Percentiles rank a stretch among this genome's conserved stretches.
Conservation (phyloP, 2,888 invertebrate genomes). For the Chirona hameri region DNA sequence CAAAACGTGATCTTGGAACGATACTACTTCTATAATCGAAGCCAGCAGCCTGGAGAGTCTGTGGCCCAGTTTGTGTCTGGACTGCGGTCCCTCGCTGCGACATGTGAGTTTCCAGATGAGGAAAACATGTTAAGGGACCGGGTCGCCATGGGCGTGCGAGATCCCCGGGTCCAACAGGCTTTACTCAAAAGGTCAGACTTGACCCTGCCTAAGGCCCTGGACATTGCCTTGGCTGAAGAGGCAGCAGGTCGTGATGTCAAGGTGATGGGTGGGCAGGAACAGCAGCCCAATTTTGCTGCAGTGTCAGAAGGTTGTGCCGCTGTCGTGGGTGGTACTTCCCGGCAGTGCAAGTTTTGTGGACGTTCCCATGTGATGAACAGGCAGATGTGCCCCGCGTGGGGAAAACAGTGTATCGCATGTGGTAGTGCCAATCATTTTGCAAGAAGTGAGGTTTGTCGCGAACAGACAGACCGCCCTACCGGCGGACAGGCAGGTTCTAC, state of each 20-base stretch:
- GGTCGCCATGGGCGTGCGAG: too few species aligned
- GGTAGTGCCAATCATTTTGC: neutral
- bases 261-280: neutral
- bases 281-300: neutral
- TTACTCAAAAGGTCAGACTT: neutral
- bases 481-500: neutral
- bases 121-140: too few species aligned
- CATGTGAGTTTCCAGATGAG: too few species aligned
- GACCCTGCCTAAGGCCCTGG: neutral
- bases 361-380: neutral
- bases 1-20: too few species aligned
- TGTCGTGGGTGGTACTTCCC: too few species aligned
- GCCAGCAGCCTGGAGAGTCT: too few species aligned
- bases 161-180: neutral
- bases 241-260: neutral
- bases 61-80: too few species aligned
- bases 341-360: neutral
- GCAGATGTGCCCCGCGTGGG: neutral
- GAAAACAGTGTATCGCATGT: neutral
- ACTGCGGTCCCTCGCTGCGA: too few species aligned
- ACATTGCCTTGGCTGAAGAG: neutral
- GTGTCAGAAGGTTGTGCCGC: too few species aligned
- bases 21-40: too few species aligned
- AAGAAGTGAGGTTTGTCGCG: neutral
- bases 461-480: too few species aligned